Conservation (phyloP, 2,797 vertebrate species). For the Acropternis orthonyx region DNA sequence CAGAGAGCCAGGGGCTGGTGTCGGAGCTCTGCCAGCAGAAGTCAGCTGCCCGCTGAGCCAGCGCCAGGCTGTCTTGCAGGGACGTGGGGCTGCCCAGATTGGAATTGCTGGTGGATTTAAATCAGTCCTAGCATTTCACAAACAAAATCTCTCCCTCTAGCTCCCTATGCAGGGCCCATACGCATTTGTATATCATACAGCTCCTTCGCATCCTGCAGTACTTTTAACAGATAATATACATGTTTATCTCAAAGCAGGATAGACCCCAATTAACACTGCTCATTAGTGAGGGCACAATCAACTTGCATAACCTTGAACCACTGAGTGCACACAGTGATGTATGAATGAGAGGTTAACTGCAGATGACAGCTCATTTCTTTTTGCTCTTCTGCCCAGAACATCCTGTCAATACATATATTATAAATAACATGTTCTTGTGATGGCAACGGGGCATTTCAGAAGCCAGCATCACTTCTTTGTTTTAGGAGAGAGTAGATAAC, state of each 20-base stretch:
- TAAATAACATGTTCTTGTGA: conserved; percentile 8
- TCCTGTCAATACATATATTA: background rate
- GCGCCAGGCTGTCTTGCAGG: background rate
- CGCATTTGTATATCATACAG: background rate
- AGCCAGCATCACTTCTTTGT: background rate
- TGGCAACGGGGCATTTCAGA: background rate
- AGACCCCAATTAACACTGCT: conserved; percentile 41
- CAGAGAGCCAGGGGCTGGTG: fast-evolving
- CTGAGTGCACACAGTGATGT: background rate
- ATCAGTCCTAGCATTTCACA: background rate
- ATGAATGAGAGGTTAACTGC: conserved; percentile 41
- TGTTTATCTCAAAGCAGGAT: background rate
- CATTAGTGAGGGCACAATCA: conserved; percentile 47
- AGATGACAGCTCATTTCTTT: conserved; percentile 60
- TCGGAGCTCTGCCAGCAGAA: background rate
- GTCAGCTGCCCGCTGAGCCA: fast-evolving
- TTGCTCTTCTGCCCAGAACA: conserved; percentile 28
- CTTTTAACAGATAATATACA: background rate
- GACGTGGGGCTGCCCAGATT: background rate
- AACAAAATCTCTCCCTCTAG: background rate
- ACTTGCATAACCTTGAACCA: conserved; percentile 37
- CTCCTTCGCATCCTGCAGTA: background rate
- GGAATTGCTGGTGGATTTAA: background rate
- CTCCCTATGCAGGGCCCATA: background rate
- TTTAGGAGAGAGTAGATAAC: background rate